Conservation (phyloP, 2,888 invertebrate species). For the Hirtodrosophila trivittata region DNA sequence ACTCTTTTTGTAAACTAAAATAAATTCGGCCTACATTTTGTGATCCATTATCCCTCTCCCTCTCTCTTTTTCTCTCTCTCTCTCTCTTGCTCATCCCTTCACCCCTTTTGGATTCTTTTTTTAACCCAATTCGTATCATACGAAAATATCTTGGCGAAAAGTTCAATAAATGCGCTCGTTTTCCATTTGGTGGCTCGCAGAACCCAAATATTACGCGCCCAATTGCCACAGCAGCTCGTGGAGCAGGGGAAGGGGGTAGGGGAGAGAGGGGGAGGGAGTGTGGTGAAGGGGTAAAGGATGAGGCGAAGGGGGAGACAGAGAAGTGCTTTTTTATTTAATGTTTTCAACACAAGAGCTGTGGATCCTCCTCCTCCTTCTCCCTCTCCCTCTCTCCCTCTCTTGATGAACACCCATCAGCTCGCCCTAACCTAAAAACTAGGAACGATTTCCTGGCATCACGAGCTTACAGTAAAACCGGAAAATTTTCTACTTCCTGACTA, state of each 20-base stretch:
- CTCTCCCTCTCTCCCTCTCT: neutral
- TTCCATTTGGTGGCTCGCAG: slow-evolving; percentile 47
- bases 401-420: neutral
- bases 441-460: slow-evolving; percentile 72
- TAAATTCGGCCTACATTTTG: slow-evolving; percentile 64
- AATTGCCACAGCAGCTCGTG: slow-evolving; percentile 40
- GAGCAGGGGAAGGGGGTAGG: neutral
- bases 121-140: slow-evolving; percentile 64
- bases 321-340: too few species aligned
- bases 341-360: too few species aligned
- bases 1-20: slow-evolving; percentile 45
- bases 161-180: slow-evolving; percentile 75
- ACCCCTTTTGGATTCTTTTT: slow-evolving; percentile 8
- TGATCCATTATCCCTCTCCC: neutral
- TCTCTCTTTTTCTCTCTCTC: neutral
- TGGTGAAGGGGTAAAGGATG: slow-evolving; percentile 11
- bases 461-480: slow-evolving; percentile 73
- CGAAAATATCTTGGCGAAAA: slow-evolving; percentile 71
- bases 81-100: too few species aligned
- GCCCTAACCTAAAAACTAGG: slow-evolving; percentile 31
- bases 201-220: slow-evolving; percentile 58
- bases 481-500: slow-evolving; percentile 74
- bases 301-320: too few species aligned
- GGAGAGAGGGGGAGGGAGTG: neutral
- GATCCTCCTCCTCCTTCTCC: too few species aligned